Evolutionary conservation across 2,888 invertebrate genomes (phyloP).

Genomic region (Lasioglossum figueresi): DNA sequence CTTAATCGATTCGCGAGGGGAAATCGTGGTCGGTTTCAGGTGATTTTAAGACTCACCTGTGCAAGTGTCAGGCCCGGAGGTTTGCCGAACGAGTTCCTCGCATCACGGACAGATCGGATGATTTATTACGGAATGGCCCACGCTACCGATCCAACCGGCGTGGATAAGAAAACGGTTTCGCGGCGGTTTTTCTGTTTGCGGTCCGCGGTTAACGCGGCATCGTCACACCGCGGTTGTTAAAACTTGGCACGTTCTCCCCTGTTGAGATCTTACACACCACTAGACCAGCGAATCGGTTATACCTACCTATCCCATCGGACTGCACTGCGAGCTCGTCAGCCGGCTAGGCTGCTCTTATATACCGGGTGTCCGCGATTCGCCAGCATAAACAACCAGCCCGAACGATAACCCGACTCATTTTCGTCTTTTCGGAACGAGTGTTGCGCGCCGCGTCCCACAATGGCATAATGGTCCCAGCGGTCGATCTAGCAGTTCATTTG

Average conservation of each 20-base stretch:
- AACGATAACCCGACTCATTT: not conserved
- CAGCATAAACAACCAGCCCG: slow-evolving; percentile 9
- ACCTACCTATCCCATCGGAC: slow-evolving; percentile 58
- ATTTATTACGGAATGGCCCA: not conserved
- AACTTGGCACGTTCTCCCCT: slow-evolving; percentile 63
- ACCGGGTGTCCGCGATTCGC: slow-evolving; percentile 43
- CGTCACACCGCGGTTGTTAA: slow-evolving; percentile 27
- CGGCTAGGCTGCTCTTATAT: slow-evolving; percentile 59
- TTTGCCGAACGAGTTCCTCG: not conserved
- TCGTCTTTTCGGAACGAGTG: not conserved
- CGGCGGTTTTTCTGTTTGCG: slow-evolving; percentile 18
- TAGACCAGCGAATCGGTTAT: slow-evolving; percentile 62
- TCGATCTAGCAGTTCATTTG: too few relatives aligned
- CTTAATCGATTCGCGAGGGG: not conserved
- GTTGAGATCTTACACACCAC: slow-evolving; percentile 69
- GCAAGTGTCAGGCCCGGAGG: not conserved
- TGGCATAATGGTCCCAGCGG: too few relatives aligned
- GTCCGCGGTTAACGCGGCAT: slow-evolving; percentile 44
- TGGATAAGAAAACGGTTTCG: slow-evolving; percentile 6
- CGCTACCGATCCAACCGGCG: not conserved
- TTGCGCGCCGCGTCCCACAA: too few relatives aligned
- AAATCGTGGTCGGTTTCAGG: not conserved
- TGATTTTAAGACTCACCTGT: slow-evolving; percentile 28
- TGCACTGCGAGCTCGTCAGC: slow-evolving; percentile 47
- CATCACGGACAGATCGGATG: slow-evolving; percentile 17